These are phyloP conservation scores for Drosophila seclusa DNA, from an alignment of 2,888 invertebrate species.

Conservation along the genomic window DNA sequence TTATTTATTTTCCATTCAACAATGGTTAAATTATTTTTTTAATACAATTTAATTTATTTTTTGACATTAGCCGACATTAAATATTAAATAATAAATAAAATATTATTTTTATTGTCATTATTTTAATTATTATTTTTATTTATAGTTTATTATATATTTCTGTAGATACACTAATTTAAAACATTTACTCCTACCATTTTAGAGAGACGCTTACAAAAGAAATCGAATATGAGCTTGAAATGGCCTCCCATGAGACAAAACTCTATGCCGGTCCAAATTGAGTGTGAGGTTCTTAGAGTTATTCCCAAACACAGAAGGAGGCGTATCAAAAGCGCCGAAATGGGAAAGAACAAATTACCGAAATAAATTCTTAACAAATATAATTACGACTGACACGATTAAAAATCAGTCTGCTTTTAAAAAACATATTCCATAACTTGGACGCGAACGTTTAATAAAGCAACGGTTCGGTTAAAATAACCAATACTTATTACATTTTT, in stretches of 20 bases:
- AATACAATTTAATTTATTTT: too few relatives aligned
- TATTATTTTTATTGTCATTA: background rate
- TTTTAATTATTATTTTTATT: background rate
- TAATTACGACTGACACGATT: background rate
- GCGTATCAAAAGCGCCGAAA: slow-evolving; percentile 82
- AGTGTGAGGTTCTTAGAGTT: slow-evolving; percentile 83
- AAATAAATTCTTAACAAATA: background rate
- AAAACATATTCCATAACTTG: background rate
- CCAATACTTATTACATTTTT: background rate
- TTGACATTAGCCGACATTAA: background rate
- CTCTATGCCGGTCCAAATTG: slow-evolving; percentile 85
- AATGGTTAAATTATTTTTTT: too few relatives aligned
- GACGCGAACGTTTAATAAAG: background rate
- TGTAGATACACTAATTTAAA: background rate
- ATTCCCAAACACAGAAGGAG: slow-evolving; percentile 83
- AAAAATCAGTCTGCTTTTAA: background rate
- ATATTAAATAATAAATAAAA: background rate
- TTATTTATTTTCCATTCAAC: too few relatives aligned
- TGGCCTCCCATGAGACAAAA: slow-evolving; percentile 82
- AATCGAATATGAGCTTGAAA: slow-evolving; percentile 46
- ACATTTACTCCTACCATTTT: background rate
- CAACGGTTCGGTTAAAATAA: background rate
- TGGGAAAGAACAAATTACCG: slow-evolving; percentile 34
- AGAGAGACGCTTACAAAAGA: slow-evolving; percentile 31
- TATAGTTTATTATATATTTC: background rate